Evolutionary conservation across 2,797 vertebrate genomes (phyloP).

Genomic region (Mormyrus proboscirostris): DNA sequence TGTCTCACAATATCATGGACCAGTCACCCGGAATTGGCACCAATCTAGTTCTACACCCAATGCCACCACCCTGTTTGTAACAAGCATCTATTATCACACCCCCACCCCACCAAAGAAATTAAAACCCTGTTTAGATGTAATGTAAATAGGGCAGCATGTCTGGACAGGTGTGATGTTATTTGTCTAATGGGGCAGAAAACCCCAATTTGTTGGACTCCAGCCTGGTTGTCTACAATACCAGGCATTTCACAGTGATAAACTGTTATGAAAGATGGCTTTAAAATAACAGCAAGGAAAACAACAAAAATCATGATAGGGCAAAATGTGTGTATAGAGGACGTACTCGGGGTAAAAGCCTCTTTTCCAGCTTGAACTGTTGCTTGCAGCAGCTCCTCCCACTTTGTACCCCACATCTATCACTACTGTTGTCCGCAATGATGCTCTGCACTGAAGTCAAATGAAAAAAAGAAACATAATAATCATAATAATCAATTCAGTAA

Average conservation of each 20-base stretch:
- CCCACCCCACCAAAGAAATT: background rate
- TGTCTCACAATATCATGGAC: background rate
- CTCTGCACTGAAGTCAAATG: slow-evolving; percentile 9
- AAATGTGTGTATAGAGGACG: background rate
- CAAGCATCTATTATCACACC: background rate
- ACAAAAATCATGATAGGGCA: background rate
- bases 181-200: background rate
- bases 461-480: slow-evolving; percentile 13
- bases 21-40: background rate
- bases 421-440: background rate
- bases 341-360: background rate
- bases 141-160: background rate
- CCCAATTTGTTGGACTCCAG: background rate
- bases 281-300: background rate
- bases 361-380: background rate
- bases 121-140: background rate
- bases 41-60: background rate
- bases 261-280: background rate
- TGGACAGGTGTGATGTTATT: background rate
- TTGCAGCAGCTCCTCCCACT: slow-evolving; percentile 1
- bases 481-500: slow-evolving; percentile 8
- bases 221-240: background rate
- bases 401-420: background rate
- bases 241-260: background rate
- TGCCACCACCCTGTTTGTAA: background rate